phyloP scores from a whole-genome alignment of 2,888 invertebrate genomes.

The Caradrina clavipalpis region DNA sequence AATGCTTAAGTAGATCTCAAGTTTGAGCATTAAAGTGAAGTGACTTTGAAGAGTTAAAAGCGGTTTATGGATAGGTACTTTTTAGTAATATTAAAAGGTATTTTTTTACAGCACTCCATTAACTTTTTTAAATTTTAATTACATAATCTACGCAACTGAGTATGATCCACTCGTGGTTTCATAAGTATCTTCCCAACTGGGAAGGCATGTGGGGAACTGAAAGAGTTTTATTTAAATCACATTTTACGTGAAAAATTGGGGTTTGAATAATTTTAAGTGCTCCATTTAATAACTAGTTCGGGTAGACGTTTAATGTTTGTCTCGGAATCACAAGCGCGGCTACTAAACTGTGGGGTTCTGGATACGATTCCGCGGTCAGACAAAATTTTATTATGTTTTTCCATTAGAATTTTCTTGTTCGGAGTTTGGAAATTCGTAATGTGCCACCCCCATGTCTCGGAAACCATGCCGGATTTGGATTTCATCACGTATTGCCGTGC shows the following conservation, averaged over 20 bases:
- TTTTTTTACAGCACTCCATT: constrained; percentile 38
- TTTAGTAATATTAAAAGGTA: constrained; percentile 35
- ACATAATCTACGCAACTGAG: neutral
- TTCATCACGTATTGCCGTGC: too few relatives aligned
- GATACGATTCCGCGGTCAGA: too few relatives aligned
- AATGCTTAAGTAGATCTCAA: constrained; percentile 48
- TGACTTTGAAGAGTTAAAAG: constrained; percentile 46
- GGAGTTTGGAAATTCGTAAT: too few relatives aligned
- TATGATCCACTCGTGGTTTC: constrained; percentile 1
- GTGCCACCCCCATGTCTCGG: too few relatives aligned
- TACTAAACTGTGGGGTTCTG: too few relatives aligned
- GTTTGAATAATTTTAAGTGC: neutral
- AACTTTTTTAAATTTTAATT: constrained; percentile 18
- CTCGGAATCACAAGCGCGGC: too few relatives aligned
- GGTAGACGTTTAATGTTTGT: neutral
- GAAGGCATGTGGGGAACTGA: neutral
- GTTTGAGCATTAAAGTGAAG: constrained; percentile 41
- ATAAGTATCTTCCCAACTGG: neutral
- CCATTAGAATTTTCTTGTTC: too few relatives aligned
- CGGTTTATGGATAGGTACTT: constrained; percentile 15
- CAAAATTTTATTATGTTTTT: too few relatives aligned
- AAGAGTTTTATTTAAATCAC: neutral
- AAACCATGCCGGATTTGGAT: too few relatives aligned
- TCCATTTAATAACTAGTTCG: neutral
- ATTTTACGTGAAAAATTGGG: too few relatives aligned